Evolutionary conservation across 2,113 vertebrate species (phyloP).

Genomic region (Suricata suricatta): DNA sequence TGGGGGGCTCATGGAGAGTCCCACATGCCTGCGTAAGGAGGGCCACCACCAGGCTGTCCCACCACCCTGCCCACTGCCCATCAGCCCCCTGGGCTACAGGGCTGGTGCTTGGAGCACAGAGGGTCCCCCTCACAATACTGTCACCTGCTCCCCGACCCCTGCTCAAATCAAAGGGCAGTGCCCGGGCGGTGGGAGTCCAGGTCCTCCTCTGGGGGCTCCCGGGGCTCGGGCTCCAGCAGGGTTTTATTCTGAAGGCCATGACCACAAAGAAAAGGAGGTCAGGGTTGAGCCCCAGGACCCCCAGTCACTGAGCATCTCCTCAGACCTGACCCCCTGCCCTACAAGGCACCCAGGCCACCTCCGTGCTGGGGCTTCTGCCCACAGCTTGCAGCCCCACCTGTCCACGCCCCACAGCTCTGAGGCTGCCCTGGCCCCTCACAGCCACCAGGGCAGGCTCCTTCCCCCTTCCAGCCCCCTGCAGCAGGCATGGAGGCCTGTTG

Average conservation of each 20-base stretch:
- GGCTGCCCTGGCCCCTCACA: not conserved
- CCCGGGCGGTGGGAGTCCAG: not conserved
- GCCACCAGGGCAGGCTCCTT: not conserved
- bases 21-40: not conserved
- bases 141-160: not conserved
- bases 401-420: not conserved
- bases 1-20: not conserved
- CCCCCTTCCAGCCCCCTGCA: not conserved
- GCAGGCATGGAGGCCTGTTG: not conserved
- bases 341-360: no score
- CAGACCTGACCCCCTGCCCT: not conserved
- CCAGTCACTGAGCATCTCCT: not conserved
- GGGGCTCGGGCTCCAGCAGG: not conserved
- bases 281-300: not conserved
- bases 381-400: no score
- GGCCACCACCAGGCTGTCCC: not conserved
- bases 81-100: not conserved
- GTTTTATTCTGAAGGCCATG: not conserved
- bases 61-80: no score
- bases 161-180: not conserved
- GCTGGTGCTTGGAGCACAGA: not conserved
- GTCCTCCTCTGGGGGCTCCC: not conserved
- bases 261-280: not conserved
- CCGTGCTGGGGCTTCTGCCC: not conserved
- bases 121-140: not conserved